phyloP scores from a whole-genome alignment of 2,888 invertebrate species.

The Carcina quercana region DNA sequence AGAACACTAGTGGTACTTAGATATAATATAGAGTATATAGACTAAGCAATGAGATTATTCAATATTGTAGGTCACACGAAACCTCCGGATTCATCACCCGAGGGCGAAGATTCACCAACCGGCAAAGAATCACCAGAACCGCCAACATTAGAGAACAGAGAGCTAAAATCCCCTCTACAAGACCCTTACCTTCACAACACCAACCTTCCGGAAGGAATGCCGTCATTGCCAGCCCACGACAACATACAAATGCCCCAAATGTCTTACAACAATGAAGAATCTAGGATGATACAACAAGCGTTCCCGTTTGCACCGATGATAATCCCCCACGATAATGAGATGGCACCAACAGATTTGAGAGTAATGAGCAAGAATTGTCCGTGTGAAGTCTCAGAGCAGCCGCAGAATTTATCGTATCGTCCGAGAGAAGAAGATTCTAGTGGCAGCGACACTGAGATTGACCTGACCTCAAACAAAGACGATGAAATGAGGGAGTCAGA shows the following conservation, averaged over 20 bases:
- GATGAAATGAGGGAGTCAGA: constrained; percentile 63
- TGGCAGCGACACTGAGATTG: constrained; percentile 66
- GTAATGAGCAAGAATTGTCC: constrained; percentile 54
- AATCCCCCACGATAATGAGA: constrained; percentile 47
- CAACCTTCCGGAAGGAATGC: constrained; percentile 33
- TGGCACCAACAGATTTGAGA: constrained; percentile 58
- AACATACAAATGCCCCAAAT: constrained; percentile 43
- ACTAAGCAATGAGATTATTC: not conserved
- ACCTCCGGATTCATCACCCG: constrained; percentile 61
- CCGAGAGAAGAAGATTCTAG: constrained; percentile 44
- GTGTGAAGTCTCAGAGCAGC: constrained; percentile 38
- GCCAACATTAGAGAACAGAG: constrained; percentile 40
- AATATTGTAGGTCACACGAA: constrained; percentile 53
- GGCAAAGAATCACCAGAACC: constrained; percentile 60
- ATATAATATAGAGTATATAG: no score
- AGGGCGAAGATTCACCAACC: constrained; percentile 53
- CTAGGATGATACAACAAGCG: constrained; percentile 37
- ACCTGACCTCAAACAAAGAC: constrained; percentile 67
- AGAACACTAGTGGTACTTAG: no score
- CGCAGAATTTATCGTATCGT: constrained; percentile 56
- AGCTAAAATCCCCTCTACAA: constrained; percentile 48
- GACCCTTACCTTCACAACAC: constrained; percentile 50
- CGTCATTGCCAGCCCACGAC: constrained; percentile 38
- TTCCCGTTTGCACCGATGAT: constrained; percentile 52
- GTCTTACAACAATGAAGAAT: constrained; percentile 48